phyloP scores from a whole-genome alignment of 1,140 invertebrate species.

The Portunus trituberculatus region DNA sequence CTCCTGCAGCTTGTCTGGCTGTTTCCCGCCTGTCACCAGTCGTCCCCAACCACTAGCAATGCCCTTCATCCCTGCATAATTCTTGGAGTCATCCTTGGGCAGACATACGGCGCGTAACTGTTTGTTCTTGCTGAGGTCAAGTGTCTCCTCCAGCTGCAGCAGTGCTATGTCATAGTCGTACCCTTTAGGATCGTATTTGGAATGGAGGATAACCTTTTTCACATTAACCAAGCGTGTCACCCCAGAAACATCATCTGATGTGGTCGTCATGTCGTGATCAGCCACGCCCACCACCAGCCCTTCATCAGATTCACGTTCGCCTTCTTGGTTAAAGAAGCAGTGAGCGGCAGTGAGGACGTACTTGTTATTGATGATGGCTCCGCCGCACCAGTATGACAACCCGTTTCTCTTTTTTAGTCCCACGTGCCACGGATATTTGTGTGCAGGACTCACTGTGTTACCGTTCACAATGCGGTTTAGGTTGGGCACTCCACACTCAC shows the following conservation, averaged over 20 bases:
- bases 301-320: neutral
- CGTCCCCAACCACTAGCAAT: slow-evolving; percentile 78
- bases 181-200: neutral
- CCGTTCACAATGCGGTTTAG: slow-evolving; percentile 78
- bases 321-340: slow-evolving; percentile 56
- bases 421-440: slow-evolving; percentile 77
- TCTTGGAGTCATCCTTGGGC: slow-evolving; percentile 37
- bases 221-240: slow-evolving; percentile 53
- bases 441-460: slow-evolving; percentile 32
- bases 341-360: slow-evolving; percentile 76
- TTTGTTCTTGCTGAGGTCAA: slow-evolving; percentile 46
- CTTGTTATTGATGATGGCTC: slow-evolving; percentile 70
- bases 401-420: neutral
- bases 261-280: slow-evolving; percentile 37
- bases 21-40: slow-evolving; percentile 35
- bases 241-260: neutral
- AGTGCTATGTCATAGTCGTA: slow-evolving; percentile 79
- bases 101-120: slow-evolving; percentile 69
- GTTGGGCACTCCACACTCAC: slow-evolving; percentile 52
- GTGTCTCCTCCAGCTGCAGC: slow-evolving; percentile 64
- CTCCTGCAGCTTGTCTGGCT: slow-evolving; percentile 79
- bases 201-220: neutral
- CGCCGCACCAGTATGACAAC: slow-evolving; percentile 57
- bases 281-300: slow-evolving; percentile 45
- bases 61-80: slow-evolving; percentile 21